phyloP scores from a whole-genome alignment of 2,113 vertebrate genomes.

The Bos indicus region DNA sequence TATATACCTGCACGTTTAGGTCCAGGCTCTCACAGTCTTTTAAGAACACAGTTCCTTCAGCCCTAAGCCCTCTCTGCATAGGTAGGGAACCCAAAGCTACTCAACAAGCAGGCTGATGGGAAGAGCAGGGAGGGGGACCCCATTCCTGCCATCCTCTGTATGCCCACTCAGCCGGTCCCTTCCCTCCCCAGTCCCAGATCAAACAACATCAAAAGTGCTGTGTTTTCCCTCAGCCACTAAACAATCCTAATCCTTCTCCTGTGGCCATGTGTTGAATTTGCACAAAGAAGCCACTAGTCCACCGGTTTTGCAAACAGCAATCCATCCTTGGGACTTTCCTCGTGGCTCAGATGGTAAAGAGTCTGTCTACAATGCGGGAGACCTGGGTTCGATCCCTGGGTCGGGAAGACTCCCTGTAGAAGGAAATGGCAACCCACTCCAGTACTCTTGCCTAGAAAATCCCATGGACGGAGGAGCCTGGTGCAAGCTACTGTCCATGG shows the following conservation, averaged over 20 bases:
- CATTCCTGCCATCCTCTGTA: background rate
- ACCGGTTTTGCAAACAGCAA: background rate
- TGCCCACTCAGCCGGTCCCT: background rate
- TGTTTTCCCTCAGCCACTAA: background rate
- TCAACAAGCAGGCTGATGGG: background rate
- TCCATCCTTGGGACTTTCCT: background rate
- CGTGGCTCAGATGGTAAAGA: background rate
- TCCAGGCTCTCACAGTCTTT: background rate
- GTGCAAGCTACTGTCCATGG: background rate
- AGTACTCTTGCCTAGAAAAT: background rate
- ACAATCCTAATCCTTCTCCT: no score
- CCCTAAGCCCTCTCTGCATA: background rate
- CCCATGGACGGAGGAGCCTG: no score
- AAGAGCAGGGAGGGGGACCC: background rate
- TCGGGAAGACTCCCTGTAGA: background rate
- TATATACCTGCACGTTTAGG: fast-evolving
- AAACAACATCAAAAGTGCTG: background rate
- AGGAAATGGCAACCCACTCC: background rate
- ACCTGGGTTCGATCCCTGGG: background rate
- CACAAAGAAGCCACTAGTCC: background rate
- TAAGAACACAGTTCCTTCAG: background rate
- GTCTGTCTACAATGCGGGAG: background rate
- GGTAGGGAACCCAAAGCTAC: background rate
- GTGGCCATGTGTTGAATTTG: background rate
- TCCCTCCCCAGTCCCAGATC: background rate